Evolutionary conservation across 2,113 vertebrate species (phyloP).

Genomic region (Thermophis baileyi): DNA sequence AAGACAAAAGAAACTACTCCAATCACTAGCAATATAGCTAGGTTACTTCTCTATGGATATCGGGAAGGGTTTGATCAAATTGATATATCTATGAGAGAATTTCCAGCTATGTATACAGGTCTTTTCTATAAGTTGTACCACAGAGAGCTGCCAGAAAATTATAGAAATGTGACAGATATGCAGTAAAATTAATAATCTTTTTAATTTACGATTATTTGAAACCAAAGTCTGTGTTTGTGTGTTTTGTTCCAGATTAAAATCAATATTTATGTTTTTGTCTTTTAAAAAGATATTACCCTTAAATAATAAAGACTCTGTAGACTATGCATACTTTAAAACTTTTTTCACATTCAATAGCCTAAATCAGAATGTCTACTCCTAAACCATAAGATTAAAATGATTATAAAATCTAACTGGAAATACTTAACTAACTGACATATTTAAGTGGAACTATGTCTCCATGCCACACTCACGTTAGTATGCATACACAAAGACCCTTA

Average conservation of each 20-base stretch:
- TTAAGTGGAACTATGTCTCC: background rate
- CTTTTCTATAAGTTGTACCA: slow-evolving; percentile 88
- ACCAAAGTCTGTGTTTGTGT: background rate
- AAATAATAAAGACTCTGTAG: slow-evolving; percentile 43
- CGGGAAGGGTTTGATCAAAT: slow-evolving; percentile 80
- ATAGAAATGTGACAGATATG: slow-evolving; percentile 43
- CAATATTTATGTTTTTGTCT: slow-evolving; percentile 32
- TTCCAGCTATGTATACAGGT: slow-evolving; percentile 81
- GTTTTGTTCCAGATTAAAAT: slow-evolving; percentile 24
- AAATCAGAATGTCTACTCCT: background rate
- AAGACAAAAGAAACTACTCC: slow-evolving; percentile 70
- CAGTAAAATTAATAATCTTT: slow-evolving; percentile 42
- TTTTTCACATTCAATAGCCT: slow-evolving; percentile 40
- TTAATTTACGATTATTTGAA: slow-evolving; percentile 27
- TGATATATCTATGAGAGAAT: slow-evolving; percentile 80
- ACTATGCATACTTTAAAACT: slow-evolving; percentile 36
- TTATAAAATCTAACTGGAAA: slow-evolving; percentile 35
- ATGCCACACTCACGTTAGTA: slow-evolving; percentile 9
- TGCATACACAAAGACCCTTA: background rate
- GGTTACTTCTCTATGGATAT: slow-evolving; percentile 80
- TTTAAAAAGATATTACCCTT: slow-evolving; percentile 42
- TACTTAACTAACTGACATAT: background rate
- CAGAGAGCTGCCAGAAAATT: slow-evolving; percentile 73
- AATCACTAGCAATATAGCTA: slow-evolving; percentile 81
- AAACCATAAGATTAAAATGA: slow-evolving; percentile 40